Base-by-base conservation (phyloP, 64 coral and sea anemone genomes). In the Anthopleura sola region DNA sequence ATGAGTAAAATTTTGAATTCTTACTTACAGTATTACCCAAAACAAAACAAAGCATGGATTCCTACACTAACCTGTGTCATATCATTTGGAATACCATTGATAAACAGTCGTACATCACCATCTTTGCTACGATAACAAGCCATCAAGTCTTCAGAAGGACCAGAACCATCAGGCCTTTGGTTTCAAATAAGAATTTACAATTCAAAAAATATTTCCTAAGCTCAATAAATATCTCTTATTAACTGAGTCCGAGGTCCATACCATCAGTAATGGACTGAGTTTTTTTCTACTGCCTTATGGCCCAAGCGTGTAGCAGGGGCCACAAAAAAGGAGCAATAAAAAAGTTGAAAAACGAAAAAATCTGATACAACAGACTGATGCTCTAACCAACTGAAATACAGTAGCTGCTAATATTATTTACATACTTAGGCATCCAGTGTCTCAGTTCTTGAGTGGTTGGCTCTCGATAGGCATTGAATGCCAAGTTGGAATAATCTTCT, bases 401-500 rank as follows among this genome's bases (percentile, higher is more conserved):
- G n/a, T n/a, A n/a, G n/a, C n/a, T n/a, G n/a, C n/a, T n/a, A 56
- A 56, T 5, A 0, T 55, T 60, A 6, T 24, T 24, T 21, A 62
- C 83, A 38, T 80, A 91, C 89, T 74, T 55, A 16, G 84, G 89
- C 44, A 91, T 86, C 66, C 75, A 64, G 37, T 91, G 68, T 40
- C 47, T 56, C 32, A 91, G 62, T 54, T 91, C 89, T 80, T 24
- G 34, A 5, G 83, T 79, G 33, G 71, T 86, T 81, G 89, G 89
- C 51, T 86, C 89, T 64, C 58, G 71, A 12, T 91, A 91, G 62
- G 48, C 85, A 74, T 91, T 91, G 78, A 91, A 91, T 50, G 75
- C 84, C 60, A 78, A 33, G 57, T 84, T 86, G 11, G 76, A 20
- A 69, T 82, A 91, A 38, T 91, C 89, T 36, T 91, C 89, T 49